Percentiles rank a stretch among this genome's conserved stretches.
Conservation (phyloP, 2,797 vertebrate genomes). For the Lycodopsis pacificus region DNA sequence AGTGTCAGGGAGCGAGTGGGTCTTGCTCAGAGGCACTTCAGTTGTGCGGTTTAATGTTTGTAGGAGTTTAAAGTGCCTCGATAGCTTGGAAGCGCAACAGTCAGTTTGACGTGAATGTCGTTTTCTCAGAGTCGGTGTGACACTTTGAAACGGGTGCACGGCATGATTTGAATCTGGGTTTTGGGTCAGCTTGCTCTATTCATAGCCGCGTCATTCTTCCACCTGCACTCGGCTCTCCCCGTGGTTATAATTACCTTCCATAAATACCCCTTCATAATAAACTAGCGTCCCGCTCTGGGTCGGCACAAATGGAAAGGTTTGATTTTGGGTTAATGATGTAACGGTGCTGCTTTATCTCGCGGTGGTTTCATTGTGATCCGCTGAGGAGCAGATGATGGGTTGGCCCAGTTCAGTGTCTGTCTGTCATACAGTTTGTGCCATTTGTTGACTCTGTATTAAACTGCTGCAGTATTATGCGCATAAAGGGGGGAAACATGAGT, state of each 20-base stretch:
- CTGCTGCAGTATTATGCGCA: no score
- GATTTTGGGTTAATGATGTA: conserved; percentile 79
- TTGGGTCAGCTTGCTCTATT: conserved; percentile 78
- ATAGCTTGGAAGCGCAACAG: background rate
- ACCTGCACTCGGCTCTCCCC: conserved; percentile 58
- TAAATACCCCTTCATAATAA: conserved; percentile 70
- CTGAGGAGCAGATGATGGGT: conserved; percentile 41
- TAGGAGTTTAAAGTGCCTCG: background rate
- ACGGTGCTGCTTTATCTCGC: conserved; percentile 32
- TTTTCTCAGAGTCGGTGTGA: conserved; percentile 51
- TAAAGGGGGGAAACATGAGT: background rate
- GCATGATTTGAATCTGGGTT: conserved; percentile 64
- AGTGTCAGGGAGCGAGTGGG: background rate
- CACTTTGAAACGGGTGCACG: conserved; percentile 66
- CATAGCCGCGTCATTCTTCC: conserved; percentile 61
- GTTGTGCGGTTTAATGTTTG: background rate
- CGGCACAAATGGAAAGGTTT: conserved; percentile 66
- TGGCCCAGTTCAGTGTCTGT: conserved; percentile 64
- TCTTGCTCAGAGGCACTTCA: background rate
- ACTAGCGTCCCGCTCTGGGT: conserved; percentile 47
- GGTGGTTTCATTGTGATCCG: conserved; percentile 39
- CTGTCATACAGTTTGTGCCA: conserved; percentile 22
- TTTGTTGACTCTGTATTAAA: conserved; percentile 14
- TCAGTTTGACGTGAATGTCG: conserved; percentile 12
- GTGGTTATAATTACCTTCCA: conserved; percentile 78